A percentile compares a stretch with the other conserved stretches of the same genome.
These are phyloP conservation scores for Hippocampus abdominalis DNA, from an alignment of 2,113 vertebrate genomes.

Conservation along the genomic window DNA sequence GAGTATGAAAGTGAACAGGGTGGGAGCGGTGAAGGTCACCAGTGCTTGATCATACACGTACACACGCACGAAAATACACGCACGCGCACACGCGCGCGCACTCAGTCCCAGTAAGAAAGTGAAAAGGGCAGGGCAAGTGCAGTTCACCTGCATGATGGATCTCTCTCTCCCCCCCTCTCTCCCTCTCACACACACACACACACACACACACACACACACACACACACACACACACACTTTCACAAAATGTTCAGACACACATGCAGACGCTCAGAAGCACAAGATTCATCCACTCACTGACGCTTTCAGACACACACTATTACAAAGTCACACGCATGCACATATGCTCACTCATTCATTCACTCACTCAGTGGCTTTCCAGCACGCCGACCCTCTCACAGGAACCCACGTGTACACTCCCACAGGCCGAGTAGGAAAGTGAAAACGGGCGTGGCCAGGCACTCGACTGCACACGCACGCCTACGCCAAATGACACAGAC, in stretches of 20 bases:
- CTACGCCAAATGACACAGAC: neutral
- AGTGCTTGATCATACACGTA: neutral
- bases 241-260: too few relatives aligned
- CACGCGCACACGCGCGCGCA: neutral
- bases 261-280: too few relatives aligned
- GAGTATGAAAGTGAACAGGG: too few relatives aligned
- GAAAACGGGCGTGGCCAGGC: neutral
- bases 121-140: slow-evolving; percentile 30
- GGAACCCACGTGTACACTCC: neutral
- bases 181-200: too few relatives aligned
- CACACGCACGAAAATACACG: neutral
- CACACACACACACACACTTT: too few relatives aligned
- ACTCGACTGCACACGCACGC: neutral
- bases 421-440: neutral
- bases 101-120: slow-evolving; percentile 5
- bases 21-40: too few relatives aligned
- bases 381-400: neutral
- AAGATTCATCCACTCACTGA: too few relatives aligned
- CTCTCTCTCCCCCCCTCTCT: too few relatives aligned
- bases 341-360: too few relatives aligned
- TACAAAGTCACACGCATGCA: slow-evolving; percentile 4
- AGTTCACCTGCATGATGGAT: neutral
- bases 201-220: too few relatives aligned
- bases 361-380: too few relatives aligned
- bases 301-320: neutral